Base-by-base conservation (phyloP, 2,113 vertebrate species). In the Hystrix brachyura region DNA sequence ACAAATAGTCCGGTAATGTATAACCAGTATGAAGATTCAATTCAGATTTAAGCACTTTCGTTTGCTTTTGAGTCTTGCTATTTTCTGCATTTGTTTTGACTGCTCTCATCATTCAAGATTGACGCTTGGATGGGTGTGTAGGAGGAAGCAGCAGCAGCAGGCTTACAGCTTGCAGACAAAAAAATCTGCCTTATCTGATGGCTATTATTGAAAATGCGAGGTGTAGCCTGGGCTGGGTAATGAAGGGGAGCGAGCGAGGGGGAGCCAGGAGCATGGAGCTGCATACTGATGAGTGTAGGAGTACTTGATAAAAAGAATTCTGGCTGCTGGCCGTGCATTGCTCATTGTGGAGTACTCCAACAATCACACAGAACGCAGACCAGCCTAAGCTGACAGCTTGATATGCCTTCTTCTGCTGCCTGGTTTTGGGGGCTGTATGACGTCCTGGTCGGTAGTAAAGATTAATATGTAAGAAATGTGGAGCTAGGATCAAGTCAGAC, bases 241-340 rank as follows among this genome's bases (percentile, higher is more conserved):
- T 99, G 99, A 99, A 99, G 98, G 98, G 98, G 98, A 99, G 98
- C 96, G 96, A 98, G 98, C 98, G 98, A 99, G 98, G 97, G 98
- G 98, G 98, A 98, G 99, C 99, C 97, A 98, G 98, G 98, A 98
- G 99, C 99, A 98, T 98, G 99, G 99, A 99, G 99, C 99, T 99
- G 99, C 99, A 99, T 99, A 99, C 99, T 99, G 99, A 99, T 99
- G 99, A 99, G 99, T 99, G 99, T 99, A 99, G 99, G 99, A 99
- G 99, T 99, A 99, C 99, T 99, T 99, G 99, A 99, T 99, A 99
- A 99, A 99, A 99, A 99, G 99, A 99, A 99, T 99, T 99, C 99
- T 99, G 98, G 99, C 98, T 99, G 99, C 98, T 98, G 99, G 99
- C 98, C 99, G 99, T 98, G 99, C 99, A 99, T 98, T 98, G 98